Conservation (phyloP, 2,113 vertebrate genomes). For the Ptychochromis oligacanthus region DNA sequence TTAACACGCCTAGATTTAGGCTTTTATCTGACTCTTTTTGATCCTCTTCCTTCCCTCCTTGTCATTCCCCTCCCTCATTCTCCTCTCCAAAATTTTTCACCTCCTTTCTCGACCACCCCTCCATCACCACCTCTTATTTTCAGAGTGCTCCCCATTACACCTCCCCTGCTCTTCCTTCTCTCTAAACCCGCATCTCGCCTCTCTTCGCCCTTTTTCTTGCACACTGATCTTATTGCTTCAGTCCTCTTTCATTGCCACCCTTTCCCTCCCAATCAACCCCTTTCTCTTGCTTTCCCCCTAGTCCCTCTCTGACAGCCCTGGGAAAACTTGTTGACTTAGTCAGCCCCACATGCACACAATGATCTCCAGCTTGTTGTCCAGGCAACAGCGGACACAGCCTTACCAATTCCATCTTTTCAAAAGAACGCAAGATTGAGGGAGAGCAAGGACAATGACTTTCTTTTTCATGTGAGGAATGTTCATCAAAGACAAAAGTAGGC, state of each 20-base stretch:
- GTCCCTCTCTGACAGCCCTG: constrained; percentile 74
- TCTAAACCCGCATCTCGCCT: constrained; percentile 40
- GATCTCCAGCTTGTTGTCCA: constrained; percentile 66
- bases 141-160: constrained; percentile 23
- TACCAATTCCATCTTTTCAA: constrained; percentile 70
- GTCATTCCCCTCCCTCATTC: constrained; percentile 1
- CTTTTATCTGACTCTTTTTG: constrained; percentile 41
- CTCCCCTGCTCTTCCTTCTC: constrained; percentile 48
- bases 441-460: constrained; percentile 70
- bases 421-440: constrained; percentile 63
- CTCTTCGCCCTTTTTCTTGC: constrained; percentile 17
- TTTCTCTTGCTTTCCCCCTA: constrained; percentile 35
- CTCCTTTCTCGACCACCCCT: constrained; percentile 26
- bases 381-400: constrained; percentile 69
- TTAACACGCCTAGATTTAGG: constrained; percentile 38
- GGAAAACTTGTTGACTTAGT: constrained; percentile 80
- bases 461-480: constrained; percentile 57
- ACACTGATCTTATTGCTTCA: constrained; percentile 64
- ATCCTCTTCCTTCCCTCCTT: constrained; percentile 28
- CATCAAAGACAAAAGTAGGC: constrained; percentile 57
- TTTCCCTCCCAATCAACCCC: background rate
- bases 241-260: constrained; percentile 55
- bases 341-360: constrained; percentile 68
- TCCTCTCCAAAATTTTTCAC: constrained; percentile 55
- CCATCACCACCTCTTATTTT: constrained; percentile 43